Evolutionary conservation across 2,888 invertebrate species (phyloP), one percentile per base, ranked within the genome.

Genomic region (Brassicogethes aeneus): DNA sequence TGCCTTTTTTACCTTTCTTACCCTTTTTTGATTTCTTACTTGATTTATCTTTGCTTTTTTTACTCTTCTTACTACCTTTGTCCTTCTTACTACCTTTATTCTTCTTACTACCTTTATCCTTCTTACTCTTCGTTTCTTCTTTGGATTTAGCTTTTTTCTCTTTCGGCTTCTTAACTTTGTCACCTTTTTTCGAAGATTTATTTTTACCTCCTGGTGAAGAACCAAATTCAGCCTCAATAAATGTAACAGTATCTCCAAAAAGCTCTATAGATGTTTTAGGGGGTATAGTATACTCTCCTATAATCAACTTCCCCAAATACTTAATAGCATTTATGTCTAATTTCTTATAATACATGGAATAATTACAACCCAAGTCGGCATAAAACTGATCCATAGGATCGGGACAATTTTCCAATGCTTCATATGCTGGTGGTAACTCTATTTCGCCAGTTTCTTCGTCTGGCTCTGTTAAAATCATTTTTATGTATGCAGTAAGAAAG

Each of bases 361-460:
- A 76, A 52, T 75, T 76, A 34, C 78, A 68, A 5, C 76, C 77
- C 51, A 75, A 65, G 3, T 68, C 65, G 2, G 73, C 69, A 56
- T 80, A 81, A 62, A 77, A 79, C 48, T 70, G 64, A 48, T 78
- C 77, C 29, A 80, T 64, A 3, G 73, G 61, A 34, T 73, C 70
- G 1, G 71, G 68, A 52, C 71, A 69, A 3, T 71, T 69, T 34
- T 66, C 64, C 14, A 59, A 63, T 16, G 55, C 52, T 43, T 55
- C 47, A 14, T 42, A 45, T 15, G 37, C 35, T 3, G 55, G 54
- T 2, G 53, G 48, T 10, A 48, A 40, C 10, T 37, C 36, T 31
- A 70, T 56, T 68, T 71, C 71, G 48, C 69, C 43, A 15, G 17
- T 64, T 3, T 69, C 62, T 29, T 62, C 51, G 54, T 72, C 70